Evolutionary conservation across 1,140 invertebrate genomes (phyloP).

Genomic region (Brachionus rotundiformis): DNA sequence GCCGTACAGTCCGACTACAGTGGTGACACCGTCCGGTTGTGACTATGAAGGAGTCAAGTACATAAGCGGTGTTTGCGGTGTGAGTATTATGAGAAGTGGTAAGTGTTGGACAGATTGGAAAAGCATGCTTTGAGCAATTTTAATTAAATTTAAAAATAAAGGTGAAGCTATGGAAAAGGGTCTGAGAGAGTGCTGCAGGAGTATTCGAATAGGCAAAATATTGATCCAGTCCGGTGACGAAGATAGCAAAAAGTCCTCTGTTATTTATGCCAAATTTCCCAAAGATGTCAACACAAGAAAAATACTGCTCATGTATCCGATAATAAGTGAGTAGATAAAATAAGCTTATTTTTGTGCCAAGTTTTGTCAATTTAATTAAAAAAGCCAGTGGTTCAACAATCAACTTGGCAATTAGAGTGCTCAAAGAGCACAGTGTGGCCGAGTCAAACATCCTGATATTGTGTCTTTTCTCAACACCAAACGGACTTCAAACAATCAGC

Average conservation of each 20-base stretch:
- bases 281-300: conserved; percentile 86
- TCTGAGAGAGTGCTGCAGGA: conserved; percentile 90
- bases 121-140: not conserved
- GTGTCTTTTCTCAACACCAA: conserved; percentile 92
- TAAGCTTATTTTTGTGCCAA: not conserved
- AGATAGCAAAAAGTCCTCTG: conserved; percentile 90
- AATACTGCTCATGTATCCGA: conserved; percentile 94
- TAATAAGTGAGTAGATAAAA: conserved; percentile 77
- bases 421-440: conserved; percentile 86
- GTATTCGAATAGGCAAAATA: conserved; percentile 86
- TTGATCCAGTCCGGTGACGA: conserved; percentile 87
- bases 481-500: conserved; percentile 56
- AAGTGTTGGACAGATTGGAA: conserved; percentile 51
- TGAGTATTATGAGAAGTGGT: conserved; percentile 87
- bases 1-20: conserved; percentile 82
- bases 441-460: conserved; percentile 91
- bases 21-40: conserved; percentile 84
- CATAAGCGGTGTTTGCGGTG: conserved; percentile 93
- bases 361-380: conserved; percentile 46
- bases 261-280: conserved; percentile 96
- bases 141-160: conserved; percentile 52
- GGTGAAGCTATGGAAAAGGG: conserved; percentile 97
- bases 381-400: conserved; percentile 87
- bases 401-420: conserved; percentile 84
- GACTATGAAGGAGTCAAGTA: conserved; percentile 75